These are phyloP conservation scores for Catharus bicknelli DNA, from an alignment of 2,113 vertebrate genomes.

Conservation along the genomic window DNA sequence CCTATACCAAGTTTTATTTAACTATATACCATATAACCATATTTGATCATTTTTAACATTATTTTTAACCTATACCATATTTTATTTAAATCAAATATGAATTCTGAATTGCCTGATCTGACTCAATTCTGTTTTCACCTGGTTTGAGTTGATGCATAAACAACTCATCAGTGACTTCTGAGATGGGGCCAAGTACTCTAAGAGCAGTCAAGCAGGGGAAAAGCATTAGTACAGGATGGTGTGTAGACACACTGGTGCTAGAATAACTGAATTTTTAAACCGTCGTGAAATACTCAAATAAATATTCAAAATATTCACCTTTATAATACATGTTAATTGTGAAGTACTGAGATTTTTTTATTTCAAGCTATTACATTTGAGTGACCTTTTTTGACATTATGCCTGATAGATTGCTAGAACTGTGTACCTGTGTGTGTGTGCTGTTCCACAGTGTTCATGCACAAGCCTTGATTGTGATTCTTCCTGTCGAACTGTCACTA, in stretches of 20 bases:
- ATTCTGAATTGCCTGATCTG: background rate
- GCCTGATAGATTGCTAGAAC: background rate
- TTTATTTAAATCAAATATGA: background rate
- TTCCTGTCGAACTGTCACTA: slow-evolving; percentile 42
- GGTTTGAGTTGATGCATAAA: background rate
- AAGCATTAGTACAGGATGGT: background rate
- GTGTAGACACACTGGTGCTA: background rate
- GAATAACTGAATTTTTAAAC: background rate
- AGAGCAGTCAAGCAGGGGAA: background rate
- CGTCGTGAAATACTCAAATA: background rate
- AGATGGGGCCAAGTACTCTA: background rate
- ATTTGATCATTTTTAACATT: too few relatives aligned
- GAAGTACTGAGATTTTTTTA: background rate
- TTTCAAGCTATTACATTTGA: background rate
- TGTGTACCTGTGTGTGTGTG: background rate
- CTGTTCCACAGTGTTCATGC: background rate
- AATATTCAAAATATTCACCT: background rate
- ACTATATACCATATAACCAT: too few relatives aligned
- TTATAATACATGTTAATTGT: background rate
- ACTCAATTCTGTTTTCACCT: background rate
- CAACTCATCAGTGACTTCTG: background rate
- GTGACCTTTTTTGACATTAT: background rate
- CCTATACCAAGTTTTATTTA: background rate
- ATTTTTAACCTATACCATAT: too few relatives aligned
- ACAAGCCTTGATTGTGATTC: background rate